Percentiles rank a stretch among this genome's conserved stretches.
These are phyloP conservation scores for Oscheius sp. DNA, from an alignment of 2,888 invertebrate species.

Conservation along the genomic window DNA sequence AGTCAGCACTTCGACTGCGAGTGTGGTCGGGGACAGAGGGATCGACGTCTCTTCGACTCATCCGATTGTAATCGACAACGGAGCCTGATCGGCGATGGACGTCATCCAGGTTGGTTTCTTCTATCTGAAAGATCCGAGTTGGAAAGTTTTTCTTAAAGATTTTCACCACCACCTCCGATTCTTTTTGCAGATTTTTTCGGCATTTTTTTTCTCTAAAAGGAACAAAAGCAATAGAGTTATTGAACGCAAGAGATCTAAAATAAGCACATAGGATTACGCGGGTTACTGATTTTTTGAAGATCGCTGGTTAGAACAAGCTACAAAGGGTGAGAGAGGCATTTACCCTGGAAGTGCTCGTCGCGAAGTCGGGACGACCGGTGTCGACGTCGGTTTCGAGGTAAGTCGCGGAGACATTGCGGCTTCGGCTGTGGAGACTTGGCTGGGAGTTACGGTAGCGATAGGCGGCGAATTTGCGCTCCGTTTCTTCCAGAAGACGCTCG, in stretches of 20 bases:
- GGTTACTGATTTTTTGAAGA: background rate
- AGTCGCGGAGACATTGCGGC: slow-evolving; percentile 41
- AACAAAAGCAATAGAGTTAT: background rate
- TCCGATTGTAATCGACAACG: slow-evolving; percentile 52
- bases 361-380: slow-evolving; percentile 38
- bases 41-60: slow-evolving; percentile 58
- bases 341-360: slow-evolving; percentile 35
- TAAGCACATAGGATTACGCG: slow-evolving; percentile 9
- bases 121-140: slow-evolving; percentile 32
- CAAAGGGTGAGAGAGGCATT: background rate
- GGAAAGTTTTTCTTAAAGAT: background rate
- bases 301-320: background rate
- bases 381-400: slow-evolving; percentile 61
- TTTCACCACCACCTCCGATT: no score
- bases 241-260: background rate
- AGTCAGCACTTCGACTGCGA: slow-evolving; percentile 69
- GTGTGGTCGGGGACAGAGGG: slow-evolving; percentile 54
- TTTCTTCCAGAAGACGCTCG: slow-evolving; percentile 64
- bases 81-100: slow-evolving; percentile 50
- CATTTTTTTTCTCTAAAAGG: background rate
- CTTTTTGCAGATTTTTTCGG: background rate
- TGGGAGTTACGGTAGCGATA: slow-evolving; percentile 62
- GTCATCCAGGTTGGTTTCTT: slow-evolving; percentile 47
- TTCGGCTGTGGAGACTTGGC: slow-evolving; percentile 55
- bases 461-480: slow-evolving; percentile 63